Conservation (phyloP, 2,797 vertebrate genomes). For the Crenuchus spilurus region DNA sequence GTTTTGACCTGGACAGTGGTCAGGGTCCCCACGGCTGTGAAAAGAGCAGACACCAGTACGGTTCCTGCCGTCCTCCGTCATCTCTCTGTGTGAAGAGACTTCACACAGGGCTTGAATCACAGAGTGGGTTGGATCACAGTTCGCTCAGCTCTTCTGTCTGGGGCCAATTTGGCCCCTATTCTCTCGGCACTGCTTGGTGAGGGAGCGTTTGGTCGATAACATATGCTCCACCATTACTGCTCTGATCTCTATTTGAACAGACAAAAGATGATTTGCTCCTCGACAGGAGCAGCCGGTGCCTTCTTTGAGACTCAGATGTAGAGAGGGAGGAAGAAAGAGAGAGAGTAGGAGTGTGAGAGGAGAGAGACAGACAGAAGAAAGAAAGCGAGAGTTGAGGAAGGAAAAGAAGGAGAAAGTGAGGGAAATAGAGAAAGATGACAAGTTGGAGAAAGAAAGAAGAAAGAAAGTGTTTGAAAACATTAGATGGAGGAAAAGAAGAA, state of each 20-base stretch:
- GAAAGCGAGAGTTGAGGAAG: not conserved
- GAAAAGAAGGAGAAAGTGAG: constrained; percentile 3
- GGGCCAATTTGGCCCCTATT: constrained; percentile 49
- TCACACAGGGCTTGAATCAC: constrained; percentile 27
- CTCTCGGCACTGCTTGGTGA: constrained; percentile 31
- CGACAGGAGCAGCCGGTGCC: not conserved
- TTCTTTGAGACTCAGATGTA: constrained; percentile 28
- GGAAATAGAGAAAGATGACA: not conserved
- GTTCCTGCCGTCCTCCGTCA: not conserved
- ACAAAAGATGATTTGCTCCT: constrained; percentile 42
- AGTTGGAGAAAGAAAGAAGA: not conserved
- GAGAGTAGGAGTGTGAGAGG: not conserved
- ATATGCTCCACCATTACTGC: constrained; percentile 38
- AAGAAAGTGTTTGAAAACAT: too few relatives aligned
- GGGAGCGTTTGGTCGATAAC: constrained; percentile 40
- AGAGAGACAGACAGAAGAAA: not conserved
- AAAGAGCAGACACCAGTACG: not conserved
- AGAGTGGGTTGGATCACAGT: constrained; percentile 36
- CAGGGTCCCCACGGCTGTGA: not conserved
- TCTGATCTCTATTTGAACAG: constrained; percentile 50
- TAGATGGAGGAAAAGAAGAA: not conserved
- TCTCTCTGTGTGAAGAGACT: constrained; percentile 30
- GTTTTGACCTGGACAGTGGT: constrained; percentile 27
- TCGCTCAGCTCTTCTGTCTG: constrained; percentile 28
- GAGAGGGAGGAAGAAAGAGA: not conserved